Conservation (phyloP, 37 sponge, comb jelly and placozoan species). For the Oscarella lobularis region DNA sequence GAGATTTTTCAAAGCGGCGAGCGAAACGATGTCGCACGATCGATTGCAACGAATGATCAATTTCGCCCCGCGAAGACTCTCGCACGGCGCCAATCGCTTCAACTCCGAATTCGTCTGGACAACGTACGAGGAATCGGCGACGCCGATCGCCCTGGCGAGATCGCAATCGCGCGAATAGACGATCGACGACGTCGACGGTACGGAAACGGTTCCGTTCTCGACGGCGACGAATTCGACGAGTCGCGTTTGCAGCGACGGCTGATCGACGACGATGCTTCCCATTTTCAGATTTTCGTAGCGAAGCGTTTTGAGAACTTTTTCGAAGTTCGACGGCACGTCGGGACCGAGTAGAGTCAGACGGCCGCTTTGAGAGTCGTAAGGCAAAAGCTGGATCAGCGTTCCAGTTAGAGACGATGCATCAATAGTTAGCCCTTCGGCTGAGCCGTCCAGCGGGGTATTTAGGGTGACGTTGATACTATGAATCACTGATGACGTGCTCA, state of each 20-base stretch:
- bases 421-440: neutral
- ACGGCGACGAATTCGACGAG: neutral
- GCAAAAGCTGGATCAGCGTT: neutral
- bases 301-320: neutral
- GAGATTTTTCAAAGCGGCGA: neutral
- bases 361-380: neutral
- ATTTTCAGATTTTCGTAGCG: neutral
- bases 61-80: neutral
- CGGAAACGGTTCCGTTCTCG: neutral
- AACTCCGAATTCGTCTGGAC: neutral
- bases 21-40: neutral
- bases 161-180: neutral
- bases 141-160: neutral
- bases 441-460: neutral
- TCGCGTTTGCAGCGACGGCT: neutral
- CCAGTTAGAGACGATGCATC: neutral
- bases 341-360: neutral
- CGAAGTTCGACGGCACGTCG: neutral
- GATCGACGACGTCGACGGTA: neutral
- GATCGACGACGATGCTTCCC: neutral
- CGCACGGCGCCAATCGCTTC: neutral
- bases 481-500: neutral
- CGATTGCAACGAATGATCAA: neutral
- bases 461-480: neutral
- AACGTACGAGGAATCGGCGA: neutral